These are phyloP conservation scores for Morelia viridis DNA, from an alignment of 2,797 vertebrate genomes.

Conservation along the genomic window DNA sequence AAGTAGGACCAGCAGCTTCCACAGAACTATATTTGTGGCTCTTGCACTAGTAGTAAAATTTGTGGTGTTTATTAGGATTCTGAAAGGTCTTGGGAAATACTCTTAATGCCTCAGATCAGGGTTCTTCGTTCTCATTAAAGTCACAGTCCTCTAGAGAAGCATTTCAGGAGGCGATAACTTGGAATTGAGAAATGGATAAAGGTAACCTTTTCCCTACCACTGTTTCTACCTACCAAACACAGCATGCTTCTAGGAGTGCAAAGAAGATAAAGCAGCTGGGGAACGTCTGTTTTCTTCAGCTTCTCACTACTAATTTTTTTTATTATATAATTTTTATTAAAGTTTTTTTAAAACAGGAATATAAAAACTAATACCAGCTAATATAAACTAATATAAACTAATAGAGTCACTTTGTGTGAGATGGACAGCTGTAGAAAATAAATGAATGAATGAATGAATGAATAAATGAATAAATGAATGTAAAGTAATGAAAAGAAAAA, in stretches of 20 bases:
- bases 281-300: neutral
- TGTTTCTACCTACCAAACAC: neutral
- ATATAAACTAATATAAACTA: too few species aligned
- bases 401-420: too few species aligned
- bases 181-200: neutral
- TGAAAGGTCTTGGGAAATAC: neutral
- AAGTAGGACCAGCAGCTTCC: neutral
- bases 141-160: too few species aligned
- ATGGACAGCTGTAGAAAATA: too few species aligned
- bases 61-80: neutral
- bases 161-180: neutral
- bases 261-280: neutral
- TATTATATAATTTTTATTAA: too few species aligned
- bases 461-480: too few species aligned
- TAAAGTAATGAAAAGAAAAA: too few species aligned
- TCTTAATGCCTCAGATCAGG: neutral
- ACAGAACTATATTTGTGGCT: neutral
- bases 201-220: neutral
- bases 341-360: too few species aligned
- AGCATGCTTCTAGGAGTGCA: too few species aligned
- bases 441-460: too few species aligned
- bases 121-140: neutral
- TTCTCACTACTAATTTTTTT: too few species aligned
- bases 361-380: too few species aligned
- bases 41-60: neutral